phyloP scores from a whole-genome alignment of 2,113 vertebrate genomes.

The Colinus virginianus region DNA sequence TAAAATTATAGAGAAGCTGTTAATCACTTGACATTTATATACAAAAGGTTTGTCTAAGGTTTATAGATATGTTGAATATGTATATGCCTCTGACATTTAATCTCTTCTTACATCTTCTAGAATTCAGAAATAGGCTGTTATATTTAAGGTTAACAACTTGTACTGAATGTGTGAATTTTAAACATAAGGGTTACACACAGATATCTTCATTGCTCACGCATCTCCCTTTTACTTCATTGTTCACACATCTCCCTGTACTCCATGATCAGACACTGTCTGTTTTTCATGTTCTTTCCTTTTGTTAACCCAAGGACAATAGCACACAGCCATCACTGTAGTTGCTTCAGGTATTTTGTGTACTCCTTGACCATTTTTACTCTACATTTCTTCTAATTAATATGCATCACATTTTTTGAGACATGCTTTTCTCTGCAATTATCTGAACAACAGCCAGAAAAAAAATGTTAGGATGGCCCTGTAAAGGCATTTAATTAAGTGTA shows the following conservation, averaged over 20 bases:
- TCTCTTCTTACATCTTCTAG: neutral
- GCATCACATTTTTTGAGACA: neutral
- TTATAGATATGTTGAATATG: neutral
- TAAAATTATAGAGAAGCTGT: neutral
- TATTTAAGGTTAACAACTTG: neutral
- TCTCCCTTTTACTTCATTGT: neutral
- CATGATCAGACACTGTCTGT: neutral
- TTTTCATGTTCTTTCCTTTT: neutral
- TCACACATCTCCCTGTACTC: neutral
- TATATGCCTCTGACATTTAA: neutral
- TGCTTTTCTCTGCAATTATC: neutral
- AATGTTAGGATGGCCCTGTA: neutral
- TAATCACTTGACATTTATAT: neutral
- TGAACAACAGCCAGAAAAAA: neutral
- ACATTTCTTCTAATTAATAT: neutral
- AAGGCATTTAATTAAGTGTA: neutral
- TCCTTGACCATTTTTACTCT: neutral
- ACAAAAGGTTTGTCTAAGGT: neutral
- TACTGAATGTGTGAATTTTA: neutral
- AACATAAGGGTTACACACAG: neutral
- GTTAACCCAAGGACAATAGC: neutral
- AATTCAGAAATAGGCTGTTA: neutral
- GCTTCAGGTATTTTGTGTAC: neutral
- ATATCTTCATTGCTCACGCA: neutral
- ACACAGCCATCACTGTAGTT: neutral